Conservation (phyloP, 2,888 invertebrate species). For the Nemotelus pantherinus region DNA sequence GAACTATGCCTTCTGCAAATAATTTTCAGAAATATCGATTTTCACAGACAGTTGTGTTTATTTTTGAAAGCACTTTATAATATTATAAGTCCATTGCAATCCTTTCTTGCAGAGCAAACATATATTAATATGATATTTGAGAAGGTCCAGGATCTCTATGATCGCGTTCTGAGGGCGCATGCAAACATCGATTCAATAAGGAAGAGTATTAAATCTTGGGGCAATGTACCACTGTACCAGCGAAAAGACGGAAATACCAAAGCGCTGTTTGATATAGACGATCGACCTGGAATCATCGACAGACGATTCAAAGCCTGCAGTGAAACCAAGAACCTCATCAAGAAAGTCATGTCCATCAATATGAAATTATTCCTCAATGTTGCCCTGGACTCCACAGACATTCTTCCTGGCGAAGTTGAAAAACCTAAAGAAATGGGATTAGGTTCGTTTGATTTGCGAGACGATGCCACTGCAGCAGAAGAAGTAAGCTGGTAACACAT, state of each 20-base stretch:
- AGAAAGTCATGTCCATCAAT: constrained; percentile 71
- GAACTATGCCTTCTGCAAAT: constrained; percentile 10
- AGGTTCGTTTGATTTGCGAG: not conserved
- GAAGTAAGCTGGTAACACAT: not conserved
- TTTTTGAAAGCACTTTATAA: too few species aligned
- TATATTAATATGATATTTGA: constrained; percentile 76
- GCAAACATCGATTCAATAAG: constrained; percentile 71
- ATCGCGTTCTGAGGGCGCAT: constrained; percentile 74
- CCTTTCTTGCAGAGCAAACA: constrained; percentile 67
- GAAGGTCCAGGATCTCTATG: constrained; percentile 76
- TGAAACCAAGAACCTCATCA: constrained; percentile 69
- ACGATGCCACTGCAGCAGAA: not conserved
- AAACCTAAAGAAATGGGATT: not conserved
- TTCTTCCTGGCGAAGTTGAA: constrained; percentile 57
- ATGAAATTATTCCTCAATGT: constrained; percentile 77
- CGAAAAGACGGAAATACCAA: constrained; percentile 74
- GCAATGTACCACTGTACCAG: constrained; percentile 77
- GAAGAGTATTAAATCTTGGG: constrained; percentile 75
- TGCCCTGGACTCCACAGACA: constrained; percentile 57
- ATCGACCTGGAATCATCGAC: constrained; percentile 54
- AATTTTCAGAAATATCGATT: not conserved
- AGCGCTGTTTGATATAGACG: constrained; percentile 67
- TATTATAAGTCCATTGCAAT: too few species aligned
- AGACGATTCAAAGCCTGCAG: constrained; percentile 63
- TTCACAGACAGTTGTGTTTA: too few species aligned